Percentiles rank a stretch among this genome's conserved stretches.
phyloP scores from a whole-genome alignment of 2,888 invertebrate species.

The Patella depressa region DNA sequence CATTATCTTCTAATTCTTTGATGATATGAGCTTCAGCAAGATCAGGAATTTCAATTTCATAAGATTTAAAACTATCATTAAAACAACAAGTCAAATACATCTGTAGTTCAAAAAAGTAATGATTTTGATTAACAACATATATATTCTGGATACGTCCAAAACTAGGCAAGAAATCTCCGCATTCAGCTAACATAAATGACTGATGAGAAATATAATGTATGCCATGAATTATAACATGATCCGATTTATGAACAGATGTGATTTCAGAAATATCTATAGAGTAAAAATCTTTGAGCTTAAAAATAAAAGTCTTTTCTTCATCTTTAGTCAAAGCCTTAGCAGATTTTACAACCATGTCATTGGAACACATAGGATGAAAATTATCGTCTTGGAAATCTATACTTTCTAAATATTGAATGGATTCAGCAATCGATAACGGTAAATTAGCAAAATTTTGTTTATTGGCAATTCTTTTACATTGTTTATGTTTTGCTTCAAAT shows the following conservation, averaged over 20 bases:
- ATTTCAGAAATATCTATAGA: neutral
- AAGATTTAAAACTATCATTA: too few relatives aligned
- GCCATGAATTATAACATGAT: neutral
- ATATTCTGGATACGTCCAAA: too few relatives aligned
- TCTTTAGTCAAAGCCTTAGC: neutral
- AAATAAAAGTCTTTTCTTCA: neutral
- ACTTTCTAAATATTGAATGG: neutral
- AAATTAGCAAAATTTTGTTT: neutral
- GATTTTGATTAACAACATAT: too few relatives aligned
- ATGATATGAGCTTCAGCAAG: too few relatives aligned
- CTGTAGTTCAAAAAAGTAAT: too few relatives aligned
- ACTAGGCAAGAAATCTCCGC: too few relatives aligned
- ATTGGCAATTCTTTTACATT: neutral
- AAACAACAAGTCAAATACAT: too few relatives aligned
- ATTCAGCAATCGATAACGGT: neutral
- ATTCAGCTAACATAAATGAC: too few relatives aligned
- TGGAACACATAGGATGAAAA: neutral
- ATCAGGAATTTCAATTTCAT: too few relatives aligned
- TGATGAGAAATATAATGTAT: too few relatives aligned
- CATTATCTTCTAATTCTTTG: too few relatives aligned
- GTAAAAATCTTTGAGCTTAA: neutral
- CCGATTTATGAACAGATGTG: neutral
- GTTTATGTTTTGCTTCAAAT: slow-evolving; percentile 3
- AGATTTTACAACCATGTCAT: neutral
- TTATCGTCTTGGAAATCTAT: neutral